phyloP scores from a whole-genome alignment of 2,888 invertebrate species.

The Mayetiola destructor region DNA sequence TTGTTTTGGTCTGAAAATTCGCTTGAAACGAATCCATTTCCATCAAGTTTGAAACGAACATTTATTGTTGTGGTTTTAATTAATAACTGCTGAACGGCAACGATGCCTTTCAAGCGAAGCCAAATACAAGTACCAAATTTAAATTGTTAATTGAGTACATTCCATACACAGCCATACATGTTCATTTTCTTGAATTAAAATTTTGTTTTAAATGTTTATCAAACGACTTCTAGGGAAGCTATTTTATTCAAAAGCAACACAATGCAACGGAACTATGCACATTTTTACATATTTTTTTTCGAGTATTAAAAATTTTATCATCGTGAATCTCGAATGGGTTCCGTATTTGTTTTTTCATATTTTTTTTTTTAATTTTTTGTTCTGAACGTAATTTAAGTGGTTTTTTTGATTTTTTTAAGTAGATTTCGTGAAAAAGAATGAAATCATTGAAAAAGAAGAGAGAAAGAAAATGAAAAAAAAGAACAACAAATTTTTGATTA shows the following conservation, averaged over 20 bases:
- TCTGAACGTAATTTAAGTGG: conserved; percentile 2
- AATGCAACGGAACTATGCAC: conserved; percentile 6
- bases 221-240: conserved; percentile 10
- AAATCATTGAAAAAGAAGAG: not conserved
- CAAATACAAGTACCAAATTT: too few species aligned
- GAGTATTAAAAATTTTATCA: not conserved
- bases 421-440: not conserved
- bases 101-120: too few species aligned
- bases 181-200: too few species aligned
- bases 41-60: too few species aligned
- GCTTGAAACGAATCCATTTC: too few species aligned
- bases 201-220: too few species aligned
- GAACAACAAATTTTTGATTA: not conserved
- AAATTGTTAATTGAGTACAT: too few species aligned
- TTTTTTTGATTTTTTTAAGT: not conserved
- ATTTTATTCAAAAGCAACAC: conserved; percentile 9
- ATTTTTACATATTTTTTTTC: not conserved
- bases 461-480: not conserved
- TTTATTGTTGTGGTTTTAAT: too few species aligned
- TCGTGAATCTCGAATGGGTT: too few species aligned
- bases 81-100: too few species aligned
- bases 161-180: too few species aligned
- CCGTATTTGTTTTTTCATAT: not conserved
- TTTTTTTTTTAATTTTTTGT: not conserved
- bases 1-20: too few species aligned